Percentiles rank a stretch among this genome's conserved stretches.
Evolutionary conservation across 1,140 invertebrate species (phyloP).

Genomic region (Episyrphus balteatus): DNA sequence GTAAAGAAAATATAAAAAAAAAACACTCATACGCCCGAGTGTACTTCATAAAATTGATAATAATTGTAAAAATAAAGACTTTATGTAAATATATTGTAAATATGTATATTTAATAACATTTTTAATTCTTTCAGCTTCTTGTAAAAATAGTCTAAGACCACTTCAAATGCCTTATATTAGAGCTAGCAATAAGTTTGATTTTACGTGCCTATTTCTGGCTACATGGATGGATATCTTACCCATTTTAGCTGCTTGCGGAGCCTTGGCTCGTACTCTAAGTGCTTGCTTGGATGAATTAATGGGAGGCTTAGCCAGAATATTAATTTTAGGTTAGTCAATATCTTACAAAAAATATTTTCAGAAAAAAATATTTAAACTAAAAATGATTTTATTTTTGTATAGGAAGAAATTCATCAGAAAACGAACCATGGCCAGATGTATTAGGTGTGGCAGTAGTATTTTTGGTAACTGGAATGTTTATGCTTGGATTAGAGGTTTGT

Average conservation of each 20-base stretch:
- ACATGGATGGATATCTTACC: conserved; percentile 51
- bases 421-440: conserved; percentile 57
- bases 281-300: conserved; percentile 54
- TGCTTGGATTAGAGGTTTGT: conserved; percentile 54
- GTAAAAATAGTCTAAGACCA: conserved; percentile 26
- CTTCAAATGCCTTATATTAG: conserved; percentile 34
- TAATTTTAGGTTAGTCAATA: conserved; percentile 22
- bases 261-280: conserved; percentile 49
- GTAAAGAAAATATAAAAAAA: no score
- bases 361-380: not conserved
- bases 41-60: no score
- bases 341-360: not conserved
- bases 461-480: conserved; percentile 54
- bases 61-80: no score
- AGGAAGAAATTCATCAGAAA: conserved; percentile 40
- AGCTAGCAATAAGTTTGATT: conserved; percentile 35
- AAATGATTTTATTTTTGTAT: conserved; percentile 7
- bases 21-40: no score
- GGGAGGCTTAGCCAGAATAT: conserved; percentile 43
- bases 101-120: not conserved
- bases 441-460: conserved; percentile 53
- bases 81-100: not conserved
- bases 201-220: conserved; percentile 40
- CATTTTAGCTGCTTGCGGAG: conserved; percentile 48
- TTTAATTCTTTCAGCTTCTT: conserved; percentile 14